Conservation (phyloP, 37 sponge, comb jelly and placozoan genomes). For the Theonella swinhoei region DNA sequence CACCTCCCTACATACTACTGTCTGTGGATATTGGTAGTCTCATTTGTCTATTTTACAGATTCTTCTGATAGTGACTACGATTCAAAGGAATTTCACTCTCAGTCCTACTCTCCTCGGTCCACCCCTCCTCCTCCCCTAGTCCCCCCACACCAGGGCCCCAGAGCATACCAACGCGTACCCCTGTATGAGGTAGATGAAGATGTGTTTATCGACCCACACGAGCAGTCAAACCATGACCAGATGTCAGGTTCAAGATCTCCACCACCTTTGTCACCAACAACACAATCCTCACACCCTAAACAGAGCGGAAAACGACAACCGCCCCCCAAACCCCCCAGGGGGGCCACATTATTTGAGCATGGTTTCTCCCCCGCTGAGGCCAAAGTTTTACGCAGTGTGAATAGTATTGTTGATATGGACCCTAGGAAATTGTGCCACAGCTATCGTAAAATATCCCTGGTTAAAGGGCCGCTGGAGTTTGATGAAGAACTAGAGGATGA, state of each 20-base stretch:
- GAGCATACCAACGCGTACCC: background rate
- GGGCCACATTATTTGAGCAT: background rate
- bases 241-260: background rate
- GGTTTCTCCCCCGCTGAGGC: background rate
- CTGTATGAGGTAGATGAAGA: background rate
- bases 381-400: background rate
- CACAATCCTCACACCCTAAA: background rate
- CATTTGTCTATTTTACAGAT: no score
- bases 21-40: no score
- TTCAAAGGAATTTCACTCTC: background rate
- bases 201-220: background rate
- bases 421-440: background rate
- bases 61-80: constrained; percentile 5
- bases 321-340: constrained; percentile 45
- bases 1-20: no score
- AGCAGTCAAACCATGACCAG: background rate
- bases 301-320: background rate
- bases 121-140: constrained; percentile 32
- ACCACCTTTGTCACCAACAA: background rate
- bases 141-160: constrained; percentile 1
- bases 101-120: no score
- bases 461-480: background rate
- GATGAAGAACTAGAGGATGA: no score
- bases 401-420: background rate
- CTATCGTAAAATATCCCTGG: background rate